Evolutionary conservation across 2,797 vertebrate species (phyloP).

Genomic region (Spinibarbus caldwelli): DNA sequence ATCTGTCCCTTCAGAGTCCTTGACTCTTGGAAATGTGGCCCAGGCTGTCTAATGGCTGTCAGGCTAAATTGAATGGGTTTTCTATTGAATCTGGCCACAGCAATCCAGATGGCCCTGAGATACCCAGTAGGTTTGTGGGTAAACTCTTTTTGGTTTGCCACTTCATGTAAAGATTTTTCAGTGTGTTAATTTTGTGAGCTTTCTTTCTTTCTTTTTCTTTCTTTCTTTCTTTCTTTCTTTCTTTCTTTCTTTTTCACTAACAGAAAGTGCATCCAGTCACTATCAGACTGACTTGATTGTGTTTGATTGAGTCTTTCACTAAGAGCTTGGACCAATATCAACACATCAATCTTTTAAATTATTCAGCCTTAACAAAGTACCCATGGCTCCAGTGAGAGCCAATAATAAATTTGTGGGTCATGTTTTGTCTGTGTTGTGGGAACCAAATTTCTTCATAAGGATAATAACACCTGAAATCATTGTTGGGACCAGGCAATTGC

Average conservation of each 20-base stretch:
- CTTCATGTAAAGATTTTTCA: not conserved
- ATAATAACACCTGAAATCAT: not conserved
- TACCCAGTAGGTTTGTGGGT: constrained; percentile 18
- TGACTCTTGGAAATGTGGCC: constrained; percentile 9
- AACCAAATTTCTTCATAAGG: not conserved
- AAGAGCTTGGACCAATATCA: constrained; percentile 5
- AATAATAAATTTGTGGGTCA: not conserved
- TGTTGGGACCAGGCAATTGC: not conserved
- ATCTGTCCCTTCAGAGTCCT: constrained; percentile 12
- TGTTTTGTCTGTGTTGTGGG: not conserved
- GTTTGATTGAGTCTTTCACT: constrained; percentile 19
- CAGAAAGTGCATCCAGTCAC: too few relatives aligned
- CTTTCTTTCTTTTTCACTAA: constrained; percentile 1
- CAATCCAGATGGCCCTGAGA: constrained; percentile 25
- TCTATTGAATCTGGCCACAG: constrained; percentile 28
- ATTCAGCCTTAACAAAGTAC: constrained; percentile 42
- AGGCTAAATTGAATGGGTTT: constrained; percentile 27
- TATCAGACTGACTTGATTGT: not conserved
- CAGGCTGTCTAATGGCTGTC: not conserved
- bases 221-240: not conserved
- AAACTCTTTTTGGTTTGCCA: constrained; percentile 4
- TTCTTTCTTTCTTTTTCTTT: not conserved
- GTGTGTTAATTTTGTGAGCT: not conserved
- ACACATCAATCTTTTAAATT: constrained; percentile 32
- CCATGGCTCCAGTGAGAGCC: not conserved